A percentile compares a stretch with the other conserved stretches of the same genome.
Evolutionary conservation across 2,888 invertebrate species (phyloP).

Genomic region (Helleia helle): DNA sequence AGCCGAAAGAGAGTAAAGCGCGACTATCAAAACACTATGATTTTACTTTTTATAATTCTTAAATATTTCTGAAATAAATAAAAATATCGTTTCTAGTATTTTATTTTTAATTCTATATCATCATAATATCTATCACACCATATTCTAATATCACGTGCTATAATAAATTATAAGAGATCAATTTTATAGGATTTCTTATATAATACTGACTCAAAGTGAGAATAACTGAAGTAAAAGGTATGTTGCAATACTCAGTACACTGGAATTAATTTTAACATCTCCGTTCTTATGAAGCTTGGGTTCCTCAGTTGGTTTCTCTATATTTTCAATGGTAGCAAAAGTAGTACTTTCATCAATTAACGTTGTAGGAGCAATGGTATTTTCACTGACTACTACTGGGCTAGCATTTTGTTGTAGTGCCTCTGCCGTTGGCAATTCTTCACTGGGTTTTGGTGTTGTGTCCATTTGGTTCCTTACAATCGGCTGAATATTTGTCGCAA

Average conservation of each 20-base stretch:
- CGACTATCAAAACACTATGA: conserved; percentile 52
- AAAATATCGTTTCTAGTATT: not conserved
- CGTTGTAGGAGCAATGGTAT: conserved; percentile 28
- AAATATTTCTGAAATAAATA: not conserved
- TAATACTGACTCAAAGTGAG: not conserved
- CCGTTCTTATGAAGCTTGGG: conserved; percentile 11
- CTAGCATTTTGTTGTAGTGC: conserved; percentile 45
- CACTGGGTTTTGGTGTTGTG: conserved; percentile 26
- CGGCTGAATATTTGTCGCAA: not conserved
- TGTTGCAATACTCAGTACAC: not conserved
- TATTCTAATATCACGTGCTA: conserved; percentile 8
- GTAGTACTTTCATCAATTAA: conserved; percentile 20
- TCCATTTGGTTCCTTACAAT: not conserved
- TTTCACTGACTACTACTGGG: conserved; percentile 23
- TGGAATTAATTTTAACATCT: conserved; percentile 1
- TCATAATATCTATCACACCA: not conserved
- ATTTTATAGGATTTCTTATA: not conserved
- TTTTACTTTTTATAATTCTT: conserved; percentile 51
- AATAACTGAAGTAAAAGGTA: not conserved
- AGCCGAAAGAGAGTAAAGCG: conserved; percentile 41
- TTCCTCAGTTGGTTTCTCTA: conserved; percentile 13
- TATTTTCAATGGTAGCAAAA: conserved; percentile 13
- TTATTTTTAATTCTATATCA: no score
- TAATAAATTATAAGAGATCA: conserved; percentile 9
- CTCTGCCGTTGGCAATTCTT: conserved; percentile 42